phyloP scores from a whole-genome alignment of 1,140 invertebrate species.

The Neodiprion pinetum region DNA sequence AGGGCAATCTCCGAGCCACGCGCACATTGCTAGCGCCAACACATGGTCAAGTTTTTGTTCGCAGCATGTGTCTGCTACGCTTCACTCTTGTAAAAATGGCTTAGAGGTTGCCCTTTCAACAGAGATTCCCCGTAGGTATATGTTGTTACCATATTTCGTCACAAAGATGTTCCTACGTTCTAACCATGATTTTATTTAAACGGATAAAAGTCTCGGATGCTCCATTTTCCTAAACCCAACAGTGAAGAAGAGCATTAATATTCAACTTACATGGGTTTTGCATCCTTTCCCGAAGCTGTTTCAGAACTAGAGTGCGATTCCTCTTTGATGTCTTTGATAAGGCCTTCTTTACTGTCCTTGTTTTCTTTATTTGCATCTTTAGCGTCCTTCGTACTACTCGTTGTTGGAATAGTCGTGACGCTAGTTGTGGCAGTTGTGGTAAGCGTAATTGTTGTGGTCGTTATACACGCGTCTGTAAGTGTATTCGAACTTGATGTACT shows the following conservation, averaged over 20 bases:
- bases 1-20: no score
- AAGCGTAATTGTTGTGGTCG: conserved; percentile 40
- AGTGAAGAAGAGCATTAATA: background rate
- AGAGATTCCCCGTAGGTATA: no score
- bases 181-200: background rate
- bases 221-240: background rate
- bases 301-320: conserved; percentile 46
- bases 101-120: no score
- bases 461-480: conserved; percentile 12
- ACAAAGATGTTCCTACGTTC: no score
- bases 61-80: no score
- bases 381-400: conserved; percentile 45
- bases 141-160: no score
- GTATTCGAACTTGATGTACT: conserved; percentile 34
- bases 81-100: no score
- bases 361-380: conserved; percentile 39
- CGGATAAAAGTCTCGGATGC: background rate
- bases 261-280: conserved; percentile 43
- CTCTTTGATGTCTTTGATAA: conserved; percentile 47
- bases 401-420: conserved; percentile 29
- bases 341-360: conserved; percentile 20
- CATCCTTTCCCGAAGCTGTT: conserved; percentile 38
- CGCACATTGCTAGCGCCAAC: no score
- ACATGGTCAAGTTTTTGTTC: no score
- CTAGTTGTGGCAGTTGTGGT: conserved; percentile 36